Conservation (phyloP, 2,113 vertebrate genomes). For the Anarrhichthys ocellatus region DNA sequence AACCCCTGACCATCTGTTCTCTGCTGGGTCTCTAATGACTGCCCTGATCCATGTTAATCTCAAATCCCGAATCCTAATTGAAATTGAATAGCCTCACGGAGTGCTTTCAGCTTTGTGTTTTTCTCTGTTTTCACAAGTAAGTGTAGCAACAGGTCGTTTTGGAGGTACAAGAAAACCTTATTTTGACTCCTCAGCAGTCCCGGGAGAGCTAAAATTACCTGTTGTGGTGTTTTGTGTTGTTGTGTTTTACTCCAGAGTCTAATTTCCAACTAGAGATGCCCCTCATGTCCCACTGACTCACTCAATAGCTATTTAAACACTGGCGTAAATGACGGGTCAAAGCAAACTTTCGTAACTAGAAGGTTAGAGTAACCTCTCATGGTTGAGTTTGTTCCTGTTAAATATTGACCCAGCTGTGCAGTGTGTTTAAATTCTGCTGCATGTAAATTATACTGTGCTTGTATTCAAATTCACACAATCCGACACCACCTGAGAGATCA, state of each 20-base stretch:
- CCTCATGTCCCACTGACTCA: neutral
- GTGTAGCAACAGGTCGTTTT: neutral
- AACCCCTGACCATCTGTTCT: conserved; percentile 41
- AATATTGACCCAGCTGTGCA: conserved; percentile 39
- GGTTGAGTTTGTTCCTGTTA: neutral
- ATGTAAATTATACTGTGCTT: neutral
- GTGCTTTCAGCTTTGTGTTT: neutral
- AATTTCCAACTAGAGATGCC: no score
- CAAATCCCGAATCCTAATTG: conserved; percentile 47
- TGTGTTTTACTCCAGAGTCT: neutral
- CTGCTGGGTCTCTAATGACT: conserved; percentile 24
- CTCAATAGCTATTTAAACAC: neutral
- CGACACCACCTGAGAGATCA: neutral
- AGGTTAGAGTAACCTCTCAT: neutral
- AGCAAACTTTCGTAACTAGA: neutral
- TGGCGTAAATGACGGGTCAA: neutral
- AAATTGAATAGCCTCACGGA: neutral
- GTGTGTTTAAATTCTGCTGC: neutral
- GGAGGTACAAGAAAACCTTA: neutral
- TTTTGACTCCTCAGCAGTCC: neutral
- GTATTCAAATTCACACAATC: neutral
- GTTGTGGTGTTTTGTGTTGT: neutral
- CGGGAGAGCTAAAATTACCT: neutral
- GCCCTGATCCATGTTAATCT: conserved; percentile 46
- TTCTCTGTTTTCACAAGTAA: neutral